A percentile compares a stretch with the other conserved stretches of the same genome.
phyloP scores from a whole-genome alignment of 2,797 vertebrate genomes.

The Myotis myotis region DNA sequence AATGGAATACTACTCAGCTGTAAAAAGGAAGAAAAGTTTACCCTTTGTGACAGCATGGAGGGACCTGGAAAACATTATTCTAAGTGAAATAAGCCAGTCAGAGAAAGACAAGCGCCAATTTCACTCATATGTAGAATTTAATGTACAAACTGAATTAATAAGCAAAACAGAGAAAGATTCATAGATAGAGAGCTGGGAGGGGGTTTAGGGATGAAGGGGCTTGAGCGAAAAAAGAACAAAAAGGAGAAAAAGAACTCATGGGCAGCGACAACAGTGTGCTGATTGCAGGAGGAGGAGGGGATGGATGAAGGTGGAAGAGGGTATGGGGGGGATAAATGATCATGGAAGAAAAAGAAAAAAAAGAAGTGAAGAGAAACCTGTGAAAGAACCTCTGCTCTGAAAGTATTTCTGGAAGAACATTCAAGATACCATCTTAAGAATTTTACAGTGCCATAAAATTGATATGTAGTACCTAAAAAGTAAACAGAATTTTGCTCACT shows the following conservation, averaged over 20 bases:
- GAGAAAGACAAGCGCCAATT: not conserved
- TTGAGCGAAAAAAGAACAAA: not conserved
- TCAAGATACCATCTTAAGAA: conserved; percentile 34
- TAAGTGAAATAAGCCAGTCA: not conserved
- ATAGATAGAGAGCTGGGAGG: not conserved
- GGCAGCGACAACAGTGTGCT: not conserved
- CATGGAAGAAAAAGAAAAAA: not conserved
- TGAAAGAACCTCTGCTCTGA: not conserved
- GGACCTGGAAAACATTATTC: not conserved
- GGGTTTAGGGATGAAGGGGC: not conserved
- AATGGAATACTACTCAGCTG: not conserved
- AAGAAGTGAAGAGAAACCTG: not conserved
- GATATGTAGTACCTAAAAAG: not conserved
- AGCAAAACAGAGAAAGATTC: not conserved
- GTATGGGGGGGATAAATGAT: not conserved
- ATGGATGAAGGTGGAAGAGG: not conserved
- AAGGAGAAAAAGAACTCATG: not conserved
- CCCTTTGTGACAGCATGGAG: not conserved
- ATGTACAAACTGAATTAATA: not conserved
- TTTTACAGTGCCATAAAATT: not conserved
- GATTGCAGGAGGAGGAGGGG: not conserved
- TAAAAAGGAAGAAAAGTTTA: not conserved
- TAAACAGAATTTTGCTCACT: not conserved
- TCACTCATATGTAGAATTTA: not conserved
- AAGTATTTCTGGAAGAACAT: conserved; percentile 25